Conservation (phyloP, 37 sponge, comb jelly and placozoan genomes). For the Diacarnus erythraeanus region DNA sequence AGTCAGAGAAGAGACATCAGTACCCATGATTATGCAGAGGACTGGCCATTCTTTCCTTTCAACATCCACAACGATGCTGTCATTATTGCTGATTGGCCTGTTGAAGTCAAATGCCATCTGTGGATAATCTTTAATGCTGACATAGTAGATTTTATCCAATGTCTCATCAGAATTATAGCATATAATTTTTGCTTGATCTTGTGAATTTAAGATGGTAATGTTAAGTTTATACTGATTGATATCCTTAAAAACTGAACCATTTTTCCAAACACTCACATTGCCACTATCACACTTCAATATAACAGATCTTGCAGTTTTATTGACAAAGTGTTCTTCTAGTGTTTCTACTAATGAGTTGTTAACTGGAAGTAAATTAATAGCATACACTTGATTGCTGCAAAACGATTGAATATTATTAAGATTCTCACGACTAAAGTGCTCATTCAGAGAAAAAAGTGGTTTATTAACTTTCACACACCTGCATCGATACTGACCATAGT, state of each 20-base stretch:
- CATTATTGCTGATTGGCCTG: not conserved
- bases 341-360: not conserved
- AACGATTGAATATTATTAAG: not conserved
- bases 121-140: not conserved
- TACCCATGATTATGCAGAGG: too few species aligned
- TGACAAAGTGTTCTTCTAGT: not conserved
- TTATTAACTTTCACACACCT: conserved; percentile 11
- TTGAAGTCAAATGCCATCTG: conserved; percentile 1
- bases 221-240: not conserved
- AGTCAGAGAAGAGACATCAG: too few species aligned
- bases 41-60: not conserved
- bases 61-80: not conserved
- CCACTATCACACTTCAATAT: not conserved
- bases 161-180: not conserved
- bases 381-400: not conserved
- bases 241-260: not conserved
- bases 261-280: not conserved
- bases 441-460: not conserved
- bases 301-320: not conserved
- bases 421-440: not conserved
- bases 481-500: conserved; percentile 28
- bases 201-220: not conserved
- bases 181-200: conserved; percentile 1
- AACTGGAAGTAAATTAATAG: not conserved
- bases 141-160: conserved; percentile 1